A percentile compares a stretch with the other conserved stretches of the same genome.
phyloP scores from a whole-genome alignment of 2,888 invertebrate species.

The Xestia xanthographa region DNA sequence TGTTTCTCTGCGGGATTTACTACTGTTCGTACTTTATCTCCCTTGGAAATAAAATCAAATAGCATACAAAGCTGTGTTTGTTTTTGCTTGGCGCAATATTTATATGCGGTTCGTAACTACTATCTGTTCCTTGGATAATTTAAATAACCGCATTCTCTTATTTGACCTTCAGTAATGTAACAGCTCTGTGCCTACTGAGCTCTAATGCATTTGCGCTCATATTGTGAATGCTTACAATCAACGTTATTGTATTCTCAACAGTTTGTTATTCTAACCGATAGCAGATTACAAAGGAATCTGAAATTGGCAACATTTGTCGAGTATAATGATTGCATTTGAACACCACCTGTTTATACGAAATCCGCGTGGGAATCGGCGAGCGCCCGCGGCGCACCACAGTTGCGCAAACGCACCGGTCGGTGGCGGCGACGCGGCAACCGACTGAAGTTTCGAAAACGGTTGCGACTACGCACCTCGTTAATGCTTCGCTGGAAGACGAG shows the following conservation, averaged over 20 bases:
- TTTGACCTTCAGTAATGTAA: constrained; percentile 61
- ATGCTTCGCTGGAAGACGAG: constrained; percentile 67
- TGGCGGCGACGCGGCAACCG: constrained; percentile 63
- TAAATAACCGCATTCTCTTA: constrained; percentile 67
- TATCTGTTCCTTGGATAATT: constrained; percentile 59
- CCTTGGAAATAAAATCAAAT: constrained; percentile 38
- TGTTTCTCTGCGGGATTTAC: constrained; percentile 57
- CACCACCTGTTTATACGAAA: constrained; percentile 87
- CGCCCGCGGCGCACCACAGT: constrained; percentile 75
- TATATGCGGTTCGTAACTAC: constrained; percentile 47
- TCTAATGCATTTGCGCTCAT: constrained; percentile 55
- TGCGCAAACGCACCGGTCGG: constrained; percentile 80
- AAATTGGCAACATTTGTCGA: constrained; percentile 78
- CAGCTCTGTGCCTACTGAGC: constrained; percentile 43
- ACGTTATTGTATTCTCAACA: constrained; percentile 56
- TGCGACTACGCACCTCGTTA: constrained; percentile 71
- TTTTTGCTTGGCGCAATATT: constrained; percentile 51
- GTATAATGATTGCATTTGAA: constrained; percentile 79
- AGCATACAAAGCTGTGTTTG: constrained; percentile 37
- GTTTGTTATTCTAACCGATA: constrained; percentile 57
- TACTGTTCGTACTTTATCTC: constrained; percentile 39
- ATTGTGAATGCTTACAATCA: constrained; percentile 65
- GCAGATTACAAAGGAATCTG: constrained; percentile 71
- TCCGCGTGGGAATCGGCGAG: constrained; percentile 88
- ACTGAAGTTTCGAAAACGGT: constrained; percentile 75